Conservation (phyloP, 2,888 invertebrate species). For the Micropterix aruncella region DNA sequence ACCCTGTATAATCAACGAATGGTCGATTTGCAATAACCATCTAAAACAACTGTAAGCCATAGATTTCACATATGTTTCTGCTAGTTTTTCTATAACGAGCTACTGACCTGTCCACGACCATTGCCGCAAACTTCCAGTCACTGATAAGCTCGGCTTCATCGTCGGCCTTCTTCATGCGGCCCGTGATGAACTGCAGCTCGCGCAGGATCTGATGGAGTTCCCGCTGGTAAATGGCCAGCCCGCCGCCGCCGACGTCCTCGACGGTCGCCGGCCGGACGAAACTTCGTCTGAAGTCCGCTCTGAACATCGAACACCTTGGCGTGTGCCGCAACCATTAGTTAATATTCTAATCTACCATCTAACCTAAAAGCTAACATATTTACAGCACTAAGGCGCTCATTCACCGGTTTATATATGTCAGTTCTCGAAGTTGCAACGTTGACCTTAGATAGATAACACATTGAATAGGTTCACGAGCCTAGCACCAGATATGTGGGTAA, state of each 20-base stretch:
- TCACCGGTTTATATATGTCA: too few relatives aligned
- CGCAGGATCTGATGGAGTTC: slow-evolving; percentile 84
- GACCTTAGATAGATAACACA: too few relatives aligned
- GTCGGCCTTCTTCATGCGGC: slow-evolving; percentile 87
- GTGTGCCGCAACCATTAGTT: neutral
- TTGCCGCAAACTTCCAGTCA: slow-evolving; percentile 97
- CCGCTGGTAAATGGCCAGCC: slow-evolving; percentile 56
- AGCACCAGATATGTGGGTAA: too few relatives aligned
- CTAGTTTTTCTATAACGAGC: too few relatives aligned
- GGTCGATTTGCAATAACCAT: too few relatives aligned
- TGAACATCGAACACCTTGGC: slow-evolving; percentile 35
- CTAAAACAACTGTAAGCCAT: too few relatives aligned
- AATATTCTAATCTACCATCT: too few relatives aligned
- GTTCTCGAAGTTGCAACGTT: too few relatives aligned
- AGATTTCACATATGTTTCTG: too few relatives aligned
- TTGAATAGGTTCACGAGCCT: too few relatives aligned
- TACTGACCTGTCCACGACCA: slow-evolving; percentile 83
- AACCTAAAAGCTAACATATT: too few relatives aligned
- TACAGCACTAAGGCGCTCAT: too few relatives aligned
- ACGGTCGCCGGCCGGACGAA: slow-evolving; percentile 68
- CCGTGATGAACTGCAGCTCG: slow-evolving; percentile 90
- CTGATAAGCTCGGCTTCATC: slow-evolving; percentile 86
- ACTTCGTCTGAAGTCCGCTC: slow-evolving; percentile 39
- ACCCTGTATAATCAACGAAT: slow-evolving; percentile 2
- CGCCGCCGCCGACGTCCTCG: slow-evolving; percentile 46